Evolutionary conservation across 2,888 invertebrate species (phyloP).

Genomic region (Syritta pipiens): DNA sequence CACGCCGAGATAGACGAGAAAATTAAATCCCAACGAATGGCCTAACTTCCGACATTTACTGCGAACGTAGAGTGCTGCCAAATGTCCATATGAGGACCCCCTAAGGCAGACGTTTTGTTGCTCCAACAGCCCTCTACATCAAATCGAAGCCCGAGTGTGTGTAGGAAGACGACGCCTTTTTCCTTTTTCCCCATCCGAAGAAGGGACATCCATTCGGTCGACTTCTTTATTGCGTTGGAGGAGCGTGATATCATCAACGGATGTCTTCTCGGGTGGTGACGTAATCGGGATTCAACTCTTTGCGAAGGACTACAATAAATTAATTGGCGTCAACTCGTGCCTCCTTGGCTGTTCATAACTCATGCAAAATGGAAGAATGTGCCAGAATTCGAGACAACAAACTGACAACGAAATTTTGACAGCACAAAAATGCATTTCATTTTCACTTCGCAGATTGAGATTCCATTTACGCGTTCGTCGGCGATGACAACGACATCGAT

Average conservation of each 20-base stretch:
- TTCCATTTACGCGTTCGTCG: too few species aligned
- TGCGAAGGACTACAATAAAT: constrained; percentile 4
- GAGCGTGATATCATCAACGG: constrained; percentile 31
- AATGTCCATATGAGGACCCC: constrained; percentile 9
- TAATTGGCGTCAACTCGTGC: constrained; percentile 45
- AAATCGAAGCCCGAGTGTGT: neutral
- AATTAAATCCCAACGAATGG: neutral
- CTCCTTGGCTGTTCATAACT: constrained; percentile 31
- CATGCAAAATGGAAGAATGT: too few species aligned
- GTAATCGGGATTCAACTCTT: constrained; percentile 7
- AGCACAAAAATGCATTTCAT: too few species aligned
- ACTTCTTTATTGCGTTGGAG: constrained; percentile 8
- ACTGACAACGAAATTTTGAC: too few species aligned
- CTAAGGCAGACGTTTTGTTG: constrained; percentile 13
- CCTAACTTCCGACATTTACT: neutral
- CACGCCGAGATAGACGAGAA: too few species aligned
- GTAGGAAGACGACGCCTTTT: neutral
- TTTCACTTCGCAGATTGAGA: too few species aligned
- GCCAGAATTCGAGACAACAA: too few species aligned
- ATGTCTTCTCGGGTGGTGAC: constrained; percentile 8
- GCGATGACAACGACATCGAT: too few species aligned
- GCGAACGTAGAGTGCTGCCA: constrained; percentile 18
- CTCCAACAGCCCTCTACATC: neutral
- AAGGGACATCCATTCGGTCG: neutral
- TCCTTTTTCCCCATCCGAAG: neutral